phyloP scores from a whole-genome alignment of 2,113 vertebrate genomes.

The Dasypus novemcinctus region DNA sequence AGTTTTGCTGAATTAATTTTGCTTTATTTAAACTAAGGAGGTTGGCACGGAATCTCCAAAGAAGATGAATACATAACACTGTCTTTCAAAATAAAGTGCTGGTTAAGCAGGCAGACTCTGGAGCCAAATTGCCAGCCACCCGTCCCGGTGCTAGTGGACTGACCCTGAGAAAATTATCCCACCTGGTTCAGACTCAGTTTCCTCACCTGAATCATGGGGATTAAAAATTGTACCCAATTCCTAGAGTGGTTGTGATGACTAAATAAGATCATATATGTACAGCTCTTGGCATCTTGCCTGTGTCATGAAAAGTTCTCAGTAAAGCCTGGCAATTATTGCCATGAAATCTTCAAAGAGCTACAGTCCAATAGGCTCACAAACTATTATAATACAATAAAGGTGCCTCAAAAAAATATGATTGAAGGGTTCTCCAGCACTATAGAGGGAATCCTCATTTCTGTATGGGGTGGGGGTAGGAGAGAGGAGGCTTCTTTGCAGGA shows the following conservation, averaged over 20 bases:
- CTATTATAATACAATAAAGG: background rate
- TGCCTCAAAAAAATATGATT: background rate
- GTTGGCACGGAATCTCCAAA: background rate
- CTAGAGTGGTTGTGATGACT: background rate
- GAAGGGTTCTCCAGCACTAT: background rate
- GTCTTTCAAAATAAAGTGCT: background rate
- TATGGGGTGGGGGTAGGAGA: rapidly evolving
- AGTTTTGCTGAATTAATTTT: background rate
- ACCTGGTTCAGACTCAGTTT: background rate
- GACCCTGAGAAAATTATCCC: background rate
- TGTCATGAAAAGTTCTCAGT: background rate
- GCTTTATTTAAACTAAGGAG: background rate
- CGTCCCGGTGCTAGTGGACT: background rate
- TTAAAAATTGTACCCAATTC: background rate
- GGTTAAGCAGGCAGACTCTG: background rate
- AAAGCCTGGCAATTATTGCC: background rate
- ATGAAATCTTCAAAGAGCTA: background rate
- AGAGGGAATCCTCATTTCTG: background rate
- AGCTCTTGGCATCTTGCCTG: background rate
- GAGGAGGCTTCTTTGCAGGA: background rate
- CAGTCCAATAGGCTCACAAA: background rate
- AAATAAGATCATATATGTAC: background rate
- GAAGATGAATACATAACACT: background rate
- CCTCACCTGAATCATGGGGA: background rate
- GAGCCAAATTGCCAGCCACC: background rate